phyloP scores from a whole-genome alignment of 2,888 invertebrate genomes.

The Flexamia atlantica region DNA sequence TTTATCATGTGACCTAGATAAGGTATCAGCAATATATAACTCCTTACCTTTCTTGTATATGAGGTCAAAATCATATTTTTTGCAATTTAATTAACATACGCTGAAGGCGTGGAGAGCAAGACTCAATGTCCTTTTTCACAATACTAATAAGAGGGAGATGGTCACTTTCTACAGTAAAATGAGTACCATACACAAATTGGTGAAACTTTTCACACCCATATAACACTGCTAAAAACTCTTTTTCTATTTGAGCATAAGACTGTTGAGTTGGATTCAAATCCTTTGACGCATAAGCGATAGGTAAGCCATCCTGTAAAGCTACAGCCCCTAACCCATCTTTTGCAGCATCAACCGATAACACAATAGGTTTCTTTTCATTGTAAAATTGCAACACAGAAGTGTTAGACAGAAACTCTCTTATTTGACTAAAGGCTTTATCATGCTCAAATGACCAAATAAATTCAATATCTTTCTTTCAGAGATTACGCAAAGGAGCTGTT shows the following conservation, averaged over 20 bases:
- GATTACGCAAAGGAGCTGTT: slow-evolving; percentile 68
- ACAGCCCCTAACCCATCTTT: slow-evolving; percentile 59
- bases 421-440: slow-evolving; percentile 63
- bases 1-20: slow-evolving; percentile 50
- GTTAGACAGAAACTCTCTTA: slow-evolving; percentile 35
- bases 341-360: slow-evolving; percentile 53
- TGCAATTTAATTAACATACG: slow-evolving; percentile 11
- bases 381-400: slow-evolving; percentile 48
- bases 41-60: slow-evolving; percentile 38
- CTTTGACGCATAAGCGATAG: slow-evolving; percentile 60
- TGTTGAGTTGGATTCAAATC: slow-evolving; percentile 54
- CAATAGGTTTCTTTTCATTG: slow-evolving; percentile 46
- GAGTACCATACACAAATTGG: slow-evolving; percentile 51
- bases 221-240: slow-evolving; percentile 60
- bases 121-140: slow-evolving; percentile 25
- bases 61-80: slow-evolving; percentile 29
- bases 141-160: slow-evolving; percentile 63
- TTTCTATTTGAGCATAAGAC: slow-evolving; percentile 61
- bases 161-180: slow-evolving; percentile 62
- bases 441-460: slow-evolving; percentile 65
- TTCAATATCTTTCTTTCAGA: slow-evolving; percentile 67
- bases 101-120: slow-evolving; percentile 34
- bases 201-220: slow-evolving; percentile 62
- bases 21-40: slow-evolving; percentile 43
- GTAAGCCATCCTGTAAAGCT: slow-evolving; percentile 54